Conservation (phyloP, 2,797 vertebrate species). For the Triplophysa yarkandensis region DNA sequence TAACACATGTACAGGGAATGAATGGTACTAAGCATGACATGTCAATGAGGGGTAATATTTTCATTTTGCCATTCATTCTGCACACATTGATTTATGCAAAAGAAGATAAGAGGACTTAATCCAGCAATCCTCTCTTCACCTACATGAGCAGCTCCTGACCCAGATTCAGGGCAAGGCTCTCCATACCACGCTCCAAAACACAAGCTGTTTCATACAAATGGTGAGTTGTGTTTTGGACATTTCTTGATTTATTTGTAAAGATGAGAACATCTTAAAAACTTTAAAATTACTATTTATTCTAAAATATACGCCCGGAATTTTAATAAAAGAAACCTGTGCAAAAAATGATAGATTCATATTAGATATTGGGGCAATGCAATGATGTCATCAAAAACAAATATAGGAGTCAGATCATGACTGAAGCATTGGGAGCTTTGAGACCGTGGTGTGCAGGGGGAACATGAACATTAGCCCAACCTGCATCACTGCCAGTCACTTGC, state of each 20-base stretch:
- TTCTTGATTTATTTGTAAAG: slow-evolving; percentile 11
- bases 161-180: slow-evolving; percentile 69
- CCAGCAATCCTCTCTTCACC: slow-evolving; percentile 77
- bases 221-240: not conserved
- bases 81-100: slow-evolving; percentile 76
- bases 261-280: not conserved
- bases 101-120: slow-evolving; percentile 79
- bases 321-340: not conserved
- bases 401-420: slow-evolving; percentile 23
- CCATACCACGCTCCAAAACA: slow-evolving; percentile 45
- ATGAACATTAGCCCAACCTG: slow-evolving; percentile 76
- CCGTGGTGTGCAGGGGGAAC: slow-evolving; percentile 79
- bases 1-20: slow-evolving; percentile 48
- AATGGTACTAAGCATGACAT: slow-evolving; percentile 73
- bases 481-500: slow-evolving; percentile 82
- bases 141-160: slow-evolving; percentile 80
- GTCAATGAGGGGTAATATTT: slow-evolving; percentile 54
- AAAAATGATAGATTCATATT: not conserved
- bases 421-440: slow-evolving; percentile 75
- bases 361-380: not conserved
- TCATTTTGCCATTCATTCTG: slow-evolving; percentile 59
- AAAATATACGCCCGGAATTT: not conserved
- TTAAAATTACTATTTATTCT: not conserved
- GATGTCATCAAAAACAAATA: slow-evolving; percentile 3
- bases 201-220: slow-evolving; percentile 36